Percentiles rank a stretch among this genome's conserved stretches.
phyloP scores from a whole-genome alignment of 2,797 vertebrate genomes.

The Siniperca undulata region DNA sequence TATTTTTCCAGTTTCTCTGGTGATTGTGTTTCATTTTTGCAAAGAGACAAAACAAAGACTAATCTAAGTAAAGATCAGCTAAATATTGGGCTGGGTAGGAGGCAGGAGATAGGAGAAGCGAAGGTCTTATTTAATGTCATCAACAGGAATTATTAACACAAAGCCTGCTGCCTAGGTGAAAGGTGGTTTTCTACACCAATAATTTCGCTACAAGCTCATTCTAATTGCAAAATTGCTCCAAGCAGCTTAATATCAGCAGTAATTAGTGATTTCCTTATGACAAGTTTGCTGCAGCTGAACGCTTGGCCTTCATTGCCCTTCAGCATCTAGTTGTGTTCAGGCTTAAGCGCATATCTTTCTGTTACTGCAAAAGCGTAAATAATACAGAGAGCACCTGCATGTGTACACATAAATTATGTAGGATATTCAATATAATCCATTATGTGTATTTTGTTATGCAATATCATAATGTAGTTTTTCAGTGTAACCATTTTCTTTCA shows the following conservation, averaged over 20 bases:
- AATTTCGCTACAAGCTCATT: constrained; percentile 25
- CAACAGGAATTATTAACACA: constrained; percentile 31
- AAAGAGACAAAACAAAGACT: constrained; percentile 34
- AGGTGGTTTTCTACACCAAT: constrained; percentile 22
- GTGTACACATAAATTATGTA: neutral
- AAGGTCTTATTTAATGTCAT: constrained; percentile 19
- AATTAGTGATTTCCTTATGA: constrained; percentile 36
- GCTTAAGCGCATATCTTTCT: constrained; percentile 1
- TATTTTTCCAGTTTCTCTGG: constrained; percentile 34
- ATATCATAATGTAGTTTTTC: neutral
- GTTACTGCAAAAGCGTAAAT: neutral
- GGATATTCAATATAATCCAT: constrained; percentile 5
- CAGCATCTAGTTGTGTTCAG: constrained; percentile 15
- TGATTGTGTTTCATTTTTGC: constrained; percentile 33
- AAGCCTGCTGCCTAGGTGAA: constrained; percentile 24
- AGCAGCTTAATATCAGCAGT: constrained; percentile 35
- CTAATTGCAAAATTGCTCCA: constrained; percentile 34
- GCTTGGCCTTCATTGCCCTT: constrained; percentile 22
- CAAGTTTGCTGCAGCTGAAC: constrained; percentile 40
- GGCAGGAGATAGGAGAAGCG: neutral
- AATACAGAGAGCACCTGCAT: neutral
- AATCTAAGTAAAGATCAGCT: constrained; percentile 45
- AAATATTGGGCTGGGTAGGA: neutral
- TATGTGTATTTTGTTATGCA: neutral
- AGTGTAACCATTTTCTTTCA: neutral